Evolutionary conservation across 2,113 vertebrate genomes (phyloP).

Genomic region (Gorilla gorilla): DNA sequence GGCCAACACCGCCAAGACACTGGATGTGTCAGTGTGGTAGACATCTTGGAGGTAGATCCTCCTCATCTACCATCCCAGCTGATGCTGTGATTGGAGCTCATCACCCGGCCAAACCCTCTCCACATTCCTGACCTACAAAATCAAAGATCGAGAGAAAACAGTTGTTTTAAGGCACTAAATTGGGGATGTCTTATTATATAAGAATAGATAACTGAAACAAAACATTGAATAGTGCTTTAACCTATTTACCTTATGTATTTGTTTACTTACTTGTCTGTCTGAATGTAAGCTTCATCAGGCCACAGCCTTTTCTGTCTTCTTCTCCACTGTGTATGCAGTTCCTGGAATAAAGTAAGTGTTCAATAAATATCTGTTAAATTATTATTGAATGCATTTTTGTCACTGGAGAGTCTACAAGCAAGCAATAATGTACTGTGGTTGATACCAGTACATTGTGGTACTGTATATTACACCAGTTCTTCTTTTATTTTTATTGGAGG

Average conservation of each 20-base stretch:
- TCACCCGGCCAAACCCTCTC: not conserved
- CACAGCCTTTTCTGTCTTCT: not conserved
- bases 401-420: not conserved
- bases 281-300: not conserved
- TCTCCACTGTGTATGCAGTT: not conserved
- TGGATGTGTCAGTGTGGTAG: not conserved
- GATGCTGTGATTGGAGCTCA: not conserved
- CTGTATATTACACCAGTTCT: not conserved
- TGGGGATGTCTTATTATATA: not conserved
- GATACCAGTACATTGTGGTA: not conserved
- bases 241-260: not conserved
- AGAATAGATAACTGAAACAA: not conserved
- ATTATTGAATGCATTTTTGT: not conserved
- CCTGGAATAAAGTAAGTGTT: not conserved
- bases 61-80: rapidly evolving
- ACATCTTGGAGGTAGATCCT: not conserved
- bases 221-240: not conserved
- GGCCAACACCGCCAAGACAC: not conserved
- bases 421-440: not conserved
- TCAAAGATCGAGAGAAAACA: not conserved
- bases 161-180: not conserved
- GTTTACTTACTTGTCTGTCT: not conserved
- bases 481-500: not conserved
- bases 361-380: not conserved
- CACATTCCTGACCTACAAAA: not conserved